Conservation (phyloP, 2,888 invertebrate genomes). For the Aspidiotus rigidus region DNA sequence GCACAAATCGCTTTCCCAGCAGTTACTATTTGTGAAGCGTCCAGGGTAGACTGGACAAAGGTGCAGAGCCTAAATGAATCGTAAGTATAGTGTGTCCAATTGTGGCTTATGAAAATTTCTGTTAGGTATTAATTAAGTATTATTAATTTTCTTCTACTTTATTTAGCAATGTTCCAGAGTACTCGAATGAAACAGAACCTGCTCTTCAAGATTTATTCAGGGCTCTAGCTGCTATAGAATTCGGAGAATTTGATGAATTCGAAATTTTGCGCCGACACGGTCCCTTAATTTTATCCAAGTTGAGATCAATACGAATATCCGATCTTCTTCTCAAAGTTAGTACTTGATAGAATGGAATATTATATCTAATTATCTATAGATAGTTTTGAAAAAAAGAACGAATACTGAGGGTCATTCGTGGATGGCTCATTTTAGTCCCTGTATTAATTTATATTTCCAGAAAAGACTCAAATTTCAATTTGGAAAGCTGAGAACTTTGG, state of each 20-base stretch:
- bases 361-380: too few relatives aligned
- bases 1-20: slow-evolving; percentile 41
- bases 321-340: slow-evolving; percentile 32
- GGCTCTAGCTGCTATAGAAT: slow-evolving; percentile 39
- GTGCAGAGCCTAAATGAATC: slow-evolving; percentile 35
- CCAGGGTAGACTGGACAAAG: slow-evolving; percentile 41
- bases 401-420: too few relatives aligned
- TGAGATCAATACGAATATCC: slow-evolving; percentile 17
- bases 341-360: too few relatives aligned
- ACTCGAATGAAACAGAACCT: slow-evolving; percentile 27
- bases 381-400: too few relatives aligned
- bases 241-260: slow-evolving; percentile 41
- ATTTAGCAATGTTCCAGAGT: slow-evolving; percentile 12
- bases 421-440: too few relatives aligned
- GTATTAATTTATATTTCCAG: too few relatives aligned
- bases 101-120: background rate
- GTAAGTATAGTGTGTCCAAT: slow-evolving; percentile 2
- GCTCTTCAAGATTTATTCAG: slow-evolving; percentile 34
- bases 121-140: background rate
- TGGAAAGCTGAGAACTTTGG: too few relatives aligned
- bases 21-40: slow-evolving; percentile 41
- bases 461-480: too few relatives aligned
- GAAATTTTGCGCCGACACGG: slow-evolving; percentile 33
- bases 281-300: background rate
- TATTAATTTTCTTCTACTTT: background rate